Evolutionary conservation across 2,113 vertebrate genomes (phyloP).

Genomic region (Chitala chitala): DNA sequence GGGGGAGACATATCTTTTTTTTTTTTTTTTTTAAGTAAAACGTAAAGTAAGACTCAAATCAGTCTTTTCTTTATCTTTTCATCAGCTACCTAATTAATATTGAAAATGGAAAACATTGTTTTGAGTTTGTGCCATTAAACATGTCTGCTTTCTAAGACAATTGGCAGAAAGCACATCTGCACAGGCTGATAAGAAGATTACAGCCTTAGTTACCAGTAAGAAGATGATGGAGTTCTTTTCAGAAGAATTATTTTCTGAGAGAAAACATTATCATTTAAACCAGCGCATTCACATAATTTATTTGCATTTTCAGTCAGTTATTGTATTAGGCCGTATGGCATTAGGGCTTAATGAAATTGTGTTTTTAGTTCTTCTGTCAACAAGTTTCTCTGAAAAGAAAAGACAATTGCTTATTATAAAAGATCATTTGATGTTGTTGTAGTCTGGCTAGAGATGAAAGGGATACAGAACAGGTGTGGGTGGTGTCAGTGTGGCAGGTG

Average conservation of each 20-base stretch:
- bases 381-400: background rate
- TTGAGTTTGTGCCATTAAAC: background rate
- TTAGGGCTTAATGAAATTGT: background rate
- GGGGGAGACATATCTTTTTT: background rate
- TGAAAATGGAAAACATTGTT: background rate
- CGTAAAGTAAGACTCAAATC: background rate
- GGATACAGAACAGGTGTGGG: background rate
- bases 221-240: background rate
- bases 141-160: background rate
- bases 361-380: background rate
- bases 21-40: too few relatives aligned
- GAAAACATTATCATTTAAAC: background rate
- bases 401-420: background rate
- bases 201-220: background rate
- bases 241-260: background rate
- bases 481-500: background rate
- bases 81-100: background rate
- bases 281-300: background rate
- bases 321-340: background rate
- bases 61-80: background rate
- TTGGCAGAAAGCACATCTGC: background rate
- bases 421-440: background rate
- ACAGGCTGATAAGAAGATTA: slow-evolving; percentile 12
- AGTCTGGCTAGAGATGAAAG: background rate
- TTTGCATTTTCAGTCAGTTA: background rate